These are phyloP conservation scores for Coranthus polyacanthus DNA, from an alignment of 2,797 vertebrate genomes.

Conservation along the genomic window DNA sequence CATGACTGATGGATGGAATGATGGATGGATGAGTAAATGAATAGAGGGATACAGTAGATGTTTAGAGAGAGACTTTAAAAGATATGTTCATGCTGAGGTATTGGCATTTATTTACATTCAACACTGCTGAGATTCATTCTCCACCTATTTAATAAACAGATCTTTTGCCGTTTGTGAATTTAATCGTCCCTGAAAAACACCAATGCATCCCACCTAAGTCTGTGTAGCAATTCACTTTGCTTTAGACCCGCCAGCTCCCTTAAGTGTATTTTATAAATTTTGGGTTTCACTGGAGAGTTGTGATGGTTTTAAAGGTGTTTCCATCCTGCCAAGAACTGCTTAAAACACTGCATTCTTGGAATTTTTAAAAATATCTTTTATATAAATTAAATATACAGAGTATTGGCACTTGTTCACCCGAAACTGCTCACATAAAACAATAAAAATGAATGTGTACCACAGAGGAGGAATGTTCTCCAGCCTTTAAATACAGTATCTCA, in stretches of 20 bases:
- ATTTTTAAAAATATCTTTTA: conserved; percentile 2
- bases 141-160: neutral
- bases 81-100: conserved; percentile 14
- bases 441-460: neutral
- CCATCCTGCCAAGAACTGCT: conserved; percentile 20
- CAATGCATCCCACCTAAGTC: neutral
- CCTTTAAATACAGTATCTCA: neutral
- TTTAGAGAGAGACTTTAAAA: conserved; percentile 26
- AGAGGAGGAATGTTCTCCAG: neutral
- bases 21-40: conserved; percentile 72
- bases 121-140: neutral
- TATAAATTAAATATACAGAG: conserved; percentile 7
- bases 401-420: neutral
- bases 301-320: neutral
- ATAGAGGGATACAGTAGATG: conserved; percentile 66
- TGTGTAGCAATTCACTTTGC: neutral
- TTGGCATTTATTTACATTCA: neutral
- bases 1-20: conserved; percentile 83
- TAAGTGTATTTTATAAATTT: conserved; percentile 17
- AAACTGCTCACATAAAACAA: neutral
- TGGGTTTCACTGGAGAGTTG: conserved; percentile 10
- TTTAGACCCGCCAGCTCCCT: neutral
- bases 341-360: conserved; percentile 11
- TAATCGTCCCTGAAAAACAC: neutral
- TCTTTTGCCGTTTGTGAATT: neutral